These are phyloP conservation scores for Cordilura impudica DNA, from an alignment of 2,888 invertebrate species.

Conservation along the genomic window DNA sequence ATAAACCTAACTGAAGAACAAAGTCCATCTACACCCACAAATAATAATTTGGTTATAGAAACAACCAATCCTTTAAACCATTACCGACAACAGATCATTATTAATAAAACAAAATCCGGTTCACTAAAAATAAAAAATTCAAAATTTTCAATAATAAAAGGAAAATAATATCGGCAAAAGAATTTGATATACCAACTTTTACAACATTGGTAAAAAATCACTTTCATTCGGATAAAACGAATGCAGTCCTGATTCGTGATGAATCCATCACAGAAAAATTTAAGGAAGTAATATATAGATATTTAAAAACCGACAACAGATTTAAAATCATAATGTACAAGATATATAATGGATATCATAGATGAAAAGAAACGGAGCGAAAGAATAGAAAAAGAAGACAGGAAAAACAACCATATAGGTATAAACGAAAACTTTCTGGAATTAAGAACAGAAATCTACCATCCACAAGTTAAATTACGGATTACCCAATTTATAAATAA, in stretches of 20 bases:
- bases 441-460: not conserved
- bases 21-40: not conserved
- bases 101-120: too few relatives aligned
- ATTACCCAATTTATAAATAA: conserved; percentile 23
- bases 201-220: conserved; percentile 14
- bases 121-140: not conserved
- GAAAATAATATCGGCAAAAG: conserved; percentile 13
- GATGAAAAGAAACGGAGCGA: not conserved
- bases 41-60: too few relatives aligned
- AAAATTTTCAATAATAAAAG: not conserved
- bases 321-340: conserved; percentile 8
- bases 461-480: conserved; percentile 9
- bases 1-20: too few relatives aligned
- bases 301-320: not conserved
- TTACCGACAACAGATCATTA: too few relatives aligned
- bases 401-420: conserved; percentile 23
- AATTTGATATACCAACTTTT: conserved; percentile 11
- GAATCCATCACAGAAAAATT: not conserved
- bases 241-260: not conserved
- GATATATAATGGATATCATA: conserved; percentile 4
- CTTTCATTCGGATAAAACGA: not conserved
- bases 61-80: too few relatives aligned
- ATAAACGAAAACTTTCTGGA: conserved; percentile 20
- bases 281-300: conserved; percentile 10
- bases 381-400: conserved; percentile 21